Percentiles rank a stretch among this genome's conserved stretches.
phyloP scores from a whole-genome alignment of 2,888 invertebrate species.

The Ditula angustiorana region DNA sequence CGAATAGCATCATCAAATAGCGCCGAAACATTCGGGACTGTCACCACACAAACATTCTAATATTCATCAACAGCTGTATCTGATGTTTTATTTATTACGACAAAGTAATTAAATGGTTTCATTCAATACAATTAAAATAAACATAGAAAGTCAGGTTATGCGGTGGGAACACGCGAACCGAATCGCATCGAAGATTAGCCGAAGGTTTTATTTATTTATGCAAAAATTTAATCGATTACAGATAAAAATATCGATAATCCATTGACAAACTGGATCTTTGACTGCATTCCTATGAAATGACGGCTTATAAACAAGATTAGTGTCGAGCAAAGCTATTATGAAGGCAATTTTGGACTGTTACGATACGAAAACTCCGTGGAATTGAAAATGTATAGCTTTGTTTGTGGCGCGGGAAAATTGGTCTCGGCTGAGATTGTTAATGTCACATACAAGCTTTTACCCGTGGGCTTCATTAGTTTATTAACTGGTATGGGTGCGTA shows the following conservation, averaged over 20 bases:
- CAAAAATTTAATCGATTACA: constrained; percentile 27
- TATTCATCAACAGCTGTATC: constrained; percentile 28
- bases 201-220: constrained; percentile 16
- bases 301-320: constrained; percentile 4
- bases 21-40: constrained; percentile 9
- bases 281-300: constrained; percentile 12
- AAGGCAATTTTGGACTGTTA: not conserved
- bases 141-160: constrained; percentile 33
- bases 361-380: not conserved
- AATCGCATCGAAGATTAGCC: constrained; percentile 6
- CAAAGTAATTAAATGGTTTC: constrained; percentile 16
- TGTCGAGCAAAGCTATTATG: not conserved
- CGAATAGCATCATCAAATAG: constrained; percentile 20
- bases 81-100: constrained; percentile 29
- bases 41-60: constrained; percentile 23
- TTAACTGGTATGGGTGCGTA: too few relatives aligned
- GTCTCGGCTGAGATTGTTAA: too few relatives aligned
- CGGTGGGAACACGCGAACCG: constrained; percentile 24
- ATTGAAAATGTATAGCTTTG: not conserved
- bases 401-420: not conserved
- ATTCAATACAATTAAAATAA: constrained; percentile 32
- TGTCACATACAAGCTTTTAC: too few relatives aligned
- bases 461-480: too few relatives aligned
- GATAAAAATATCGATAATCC: constrained; percentile 25
- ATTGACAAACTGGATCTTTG: constrained; percentile 21